Base-by-base conservation (phyloP, 2,797 vertebrate species). In the Sebastes flavidus region DNA sequence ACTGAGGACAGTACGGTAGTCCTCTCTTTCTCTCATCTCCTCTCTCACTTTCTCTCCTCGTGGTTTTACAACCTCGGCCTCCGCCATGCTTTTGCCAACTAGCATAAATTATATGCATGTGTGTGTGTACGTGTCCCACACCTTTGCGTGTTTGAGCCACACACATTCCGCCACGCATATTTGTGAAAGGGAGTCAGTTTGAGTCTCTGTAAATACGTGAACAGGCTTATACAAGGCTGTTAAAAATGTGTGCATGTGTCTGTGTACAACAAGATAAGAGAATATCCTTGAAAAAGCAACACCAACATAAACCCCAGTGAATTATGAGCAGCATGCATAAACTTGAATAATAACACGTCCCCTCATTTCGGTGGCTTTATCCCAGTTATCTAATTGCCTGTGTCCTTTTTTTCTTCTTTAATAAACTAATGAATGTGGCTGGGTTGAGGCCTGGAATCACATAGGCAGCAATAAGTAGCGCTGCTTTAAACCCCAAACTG, bases 361-460 rank as follows among this genome's bases (percentile, higher is more conserved):
- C 90, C 91, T 94, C 83, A 90, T 93, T 94, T 91, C 55, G 29
- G 86, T 89, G 90, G 90, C 88, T 94, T 93, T 91, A 92, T 92
- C 87, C 80, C 83, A 90, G 88, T 91, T 88, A 95, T 95, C 93
- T 95, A 96, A 96, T 95, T 94, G 95, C 91, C 89, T 82, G 80
- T 87, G 91, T 91, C 87, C 90, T 91, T 89, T 91, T 88, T 89
- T 89, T 81, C 78, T 83, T 72, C 88, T 88, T 89, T 93, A 94
- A 94, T 94, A 94, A 95, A 95, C 93, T 95, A 95, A 96, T 95
- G 94, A 95, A 89, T 89, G 91, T 89, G 90, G 93, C 89, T 82
- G 81, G 86, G 88, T 82, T 88, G 87, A 85, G 91, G 86, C 88
- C 84, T 83, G 89, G 89, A 93, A 90, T 93, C 93, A 92, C 84